Evolutionary conservation across 2,888 invertebrate species (phyloP), one percentile per base, ranked within the genome.

Genomic region (Scaptomyza cyrtandrae): DNA sequence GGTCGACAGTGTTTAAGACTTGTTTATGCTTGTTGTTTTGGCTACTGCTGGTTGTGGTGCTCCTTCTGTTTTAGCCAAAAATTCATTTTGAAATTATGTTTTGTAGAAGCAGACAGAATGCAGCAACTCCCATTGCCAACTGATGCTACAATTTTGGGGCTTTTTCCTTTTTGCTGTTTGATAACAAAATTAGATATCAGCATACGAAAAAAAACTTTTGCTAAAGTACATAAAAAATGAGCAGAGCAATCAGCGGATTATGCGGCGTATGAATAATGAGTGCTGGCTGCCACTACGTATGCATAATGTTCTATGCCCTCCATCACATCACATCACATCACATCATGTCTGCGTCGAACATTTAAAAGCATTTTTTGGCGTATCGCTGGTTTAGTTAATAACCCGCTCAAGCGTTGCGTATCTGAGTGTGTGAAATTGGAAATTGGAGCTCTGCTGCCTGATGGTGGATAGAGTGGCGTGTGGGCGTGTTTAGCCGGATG

Each of bases 71-170:
- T 64, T 54, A 61, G 50, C 56, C 52, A 31, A 66, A 79, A 76
- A 78, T 61, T 78, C 80, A 80, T 76, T 80, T 77, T 57, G 80
- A 71, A 75, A 77, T 79, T 79, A 79, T 79, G 71, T 71, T 75
- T 66, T 57, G 49, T 55, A 48, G 45, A 56, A 71, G 44, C 52
- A 60, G 44, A 37, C 46, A 10, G 41, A 16, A 16, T 16, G 16
- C 10, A 19, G n/a, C 19, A 24, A 50, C 44, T 24, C 56, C 48
- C 41, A 48, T 48, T 69, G 53, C 54, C 55, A 56, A 49, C 45
- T 44, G 49, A 52, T 39, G 52, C 39, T 27, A 39, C 27, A 39
- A 52, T 39, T 27, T 39, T 37, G 4, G 4, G 27, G 3, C 3
- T 14, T 24, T 13, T 14, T 6, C 14, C 19, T 19, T 11, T 16